These are phyloP conservation scores for Antheraea assamensis DNA, from an alignment of 2,888 invertebrate species.

Conservation along the genomic window DNA sequence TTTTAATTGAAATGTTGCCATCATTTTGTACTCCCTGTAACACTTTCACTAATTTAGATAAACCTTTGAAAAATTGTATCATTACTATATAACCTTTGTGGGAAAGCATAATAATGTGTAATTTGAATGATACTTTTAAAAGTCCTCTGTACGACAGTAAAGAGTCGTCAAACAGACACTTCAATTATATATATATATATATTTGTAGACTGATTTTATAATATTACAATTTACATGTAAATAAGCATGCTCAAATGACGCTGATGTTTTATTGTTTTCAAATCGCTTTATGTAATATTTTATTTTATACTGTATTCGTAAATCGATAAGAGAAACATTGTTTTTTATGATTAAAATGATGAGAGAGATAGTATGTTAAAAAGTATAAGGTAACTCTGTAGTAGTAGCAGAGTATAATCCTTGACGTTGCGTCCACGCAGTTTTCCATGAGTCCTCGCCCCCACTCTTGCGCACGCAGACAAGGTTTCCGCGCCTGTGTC, in stretches of 20 bases:
- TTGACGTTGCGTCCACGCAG: constrained; percentile 61
- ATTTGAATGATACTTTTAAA: too few species aligned
- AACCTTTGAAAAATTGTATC: too few species aligned
- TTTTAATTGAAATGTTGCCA: too few species aligned
- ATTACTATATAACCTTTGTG: too few species aligned
- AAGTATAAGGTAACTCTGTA: background rate
- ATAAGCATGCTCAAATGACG: background rate
- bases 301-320: background rate
- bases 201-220: background rate
- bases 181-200: too few species aligned
- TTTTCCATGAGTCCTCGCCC: constrained; percentile 70
- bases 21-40: too few species aligned
- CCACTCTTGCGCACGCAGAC: constrained; percentile 57
- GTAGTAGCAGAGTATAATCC: background rate
- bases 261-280: background rate
- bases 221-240: background rate
- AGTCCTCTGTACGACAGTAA: too few species aligned
- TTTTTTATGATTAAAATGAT: background rate
- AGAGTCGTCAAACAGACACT: too few species aligned
- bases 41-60: too few species aligned
- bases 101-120: too few species aligned
- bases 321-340: background rate
- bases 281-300: background rate
- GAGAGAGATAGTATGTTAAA: background rate
- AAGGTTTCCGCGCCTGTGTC: constrained; percentile 49